phyloP scores from a whole-genome alignment of 2,113 vertebrate genomes.

The Cathartes aura region DNA sequence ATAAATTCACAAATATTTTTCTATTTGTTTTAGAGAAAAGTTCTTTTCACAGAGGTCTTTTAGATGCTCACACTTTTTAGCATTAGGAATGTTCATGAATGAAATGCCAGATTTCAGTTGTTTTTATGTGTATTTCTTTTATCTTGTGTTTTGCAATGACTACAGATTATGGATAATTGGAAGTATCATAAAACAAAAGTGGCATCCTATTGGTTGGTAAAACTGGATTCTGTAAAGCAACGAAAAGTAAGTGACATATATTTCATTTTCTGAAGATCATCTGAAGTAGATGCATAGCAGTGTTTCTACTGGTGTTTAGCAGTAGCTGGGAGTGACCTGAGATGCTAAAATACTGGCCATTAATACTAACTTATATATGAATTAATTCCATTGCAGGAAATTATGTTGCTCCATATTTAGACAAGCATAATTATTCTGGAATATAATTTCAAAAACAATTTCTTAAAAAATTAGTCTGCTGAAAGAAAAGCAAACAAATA shows the following conservation, averaged over 20 bases:
- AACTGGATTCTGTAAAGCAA: conserved; percentile 94
- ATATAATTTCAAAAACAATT: neutral
- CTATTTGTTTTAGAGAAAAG: neutral
- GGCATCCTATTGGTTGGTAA: conserved; percentile 95
- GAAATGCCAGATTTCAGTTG: neutral
- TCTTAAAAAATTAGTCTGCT: neutral
- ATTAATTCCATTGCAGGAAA: neutral
- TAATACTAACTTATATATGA: neutral
- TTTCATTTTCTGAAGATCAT: neutral
- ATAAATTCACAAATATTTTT: neutral
- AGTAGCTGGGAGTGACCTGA: neutral
- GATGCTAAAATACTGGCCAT: neutral
- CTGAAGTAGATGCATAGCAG: neutral
- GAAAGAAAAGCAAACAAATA: neutral
- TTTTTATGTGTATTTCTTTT: neutral
- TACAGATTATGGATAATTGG: conserved; percentile 96
- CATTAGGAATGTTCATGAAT: neutral
- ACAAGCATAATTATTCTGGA: neutral
- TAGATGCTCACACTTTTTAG: neutral
- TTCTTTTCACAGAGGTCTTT: neutral
- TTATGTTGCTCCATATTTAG: neutral
- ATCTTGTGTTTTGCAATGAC: neutral
- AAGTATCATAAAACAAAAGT: conserved; percentile 97
- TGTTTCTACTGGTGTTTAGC: neutral
- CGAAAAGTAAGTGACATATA: conserved; percentile 84